Percentiles rank a stretch among this genome's conserved stretches.
These are phyloP conservation scores for Drosophila ochracea DNA, from an alignment of 2,888 invertebrate genomes.

Conservation along the genomic window DNA sequence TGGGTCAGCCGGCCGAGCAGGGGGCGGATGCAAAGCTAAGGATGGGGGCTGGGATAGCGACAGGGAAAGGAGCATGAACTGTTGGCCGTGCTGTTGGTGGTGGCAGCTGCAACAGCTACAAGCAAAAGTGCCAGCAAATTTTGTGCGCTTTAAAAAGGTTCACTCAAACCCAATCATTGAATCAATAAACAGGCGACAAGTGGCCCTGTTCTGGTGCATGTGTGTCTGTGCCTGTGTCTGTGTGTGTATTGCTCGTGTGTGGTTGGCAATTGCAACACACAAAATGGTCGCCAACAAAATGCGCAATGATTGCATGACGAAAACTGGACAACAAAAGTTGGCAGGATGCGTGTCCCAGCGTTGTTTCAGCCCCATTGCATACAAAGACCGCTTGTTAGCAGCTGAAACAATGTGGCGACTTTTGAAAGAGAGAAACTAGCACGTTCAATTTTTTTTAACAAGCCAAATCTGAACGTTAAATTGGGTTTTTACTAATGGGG, in stretches of 20 bases:
- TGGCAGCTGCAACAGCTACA: constrained; percentile 47
- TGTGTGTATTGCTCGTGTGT: constrained; percentile 36
- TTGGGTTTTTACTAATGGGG: constrained; percentile 7
- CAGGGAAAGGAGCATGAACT: background rate
- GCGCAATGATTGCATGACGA: constrained; percentile 53
- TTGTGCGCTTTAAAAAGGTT: constrained; percentile 68
- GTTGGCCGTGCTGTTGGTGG: background rate
- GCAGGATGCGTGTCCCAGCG: constrained; percentile 26
- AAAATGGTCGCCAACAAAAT: constrained; percentile 43
- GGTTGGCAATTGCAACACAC: constrained; percentile 59
- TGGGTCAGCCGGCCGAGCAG: constrained; percentile 40
- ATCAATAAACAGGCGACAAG: constrained; percentile 75
- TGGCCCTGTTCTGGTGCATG: constrained; percentile 30
- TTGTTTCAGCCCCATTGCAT: constrained; percentile 47
- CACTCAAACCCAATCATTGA: constrained; percentile 74
- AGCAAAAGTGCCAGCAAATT: constrained; percentile 57
- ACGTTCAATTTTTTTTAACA: background rate
- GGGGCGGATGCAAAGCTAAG: background rate
- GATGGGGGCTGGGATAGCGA: background rate
- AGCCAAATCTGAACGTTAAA: background rate
- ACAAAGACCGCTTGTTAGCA: constrained; percentile 41
- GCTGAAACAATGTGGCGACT: constrained; percentile 41
- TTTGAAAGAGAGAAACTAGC: constrained; percentile 4
- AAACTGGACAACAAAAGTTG: constrained; percentile 18
- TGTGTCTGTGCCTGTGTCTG: constrained; percentile 3